phyloP scores from a whole-genome alignment of 2,113 vertebrate genomes.

The Chinchilla lanigera region DNA sequence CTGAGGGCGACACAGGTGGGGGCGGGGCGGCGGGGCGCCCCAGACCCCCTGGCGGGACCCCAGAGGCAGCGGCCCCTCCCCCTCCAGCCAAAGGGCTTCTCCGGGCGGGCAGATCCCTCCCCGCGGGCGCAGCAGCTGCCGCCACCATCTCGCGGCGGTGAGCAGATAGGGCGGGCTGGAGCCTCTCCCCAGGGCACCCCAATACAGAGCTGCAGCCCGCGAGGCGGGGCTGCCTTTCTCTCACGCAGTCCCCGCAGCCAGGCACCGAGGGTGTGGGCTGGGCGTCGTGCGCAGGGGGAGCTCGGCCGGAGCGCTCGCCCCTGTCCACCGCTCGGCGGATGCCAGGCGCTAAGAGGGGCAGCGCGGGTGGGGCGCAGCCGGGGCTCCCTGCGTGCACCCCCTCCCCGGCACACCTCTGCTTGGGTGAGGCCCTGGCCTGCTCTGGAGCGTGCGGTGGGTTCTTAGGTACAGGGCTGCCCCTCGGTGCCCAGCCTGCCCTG shows the following conservation, averaged over 20 bases:
- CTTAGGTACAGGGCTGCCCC: background rate
- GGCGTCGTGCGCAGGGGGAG: background rate
- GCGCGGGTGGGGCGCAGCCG: background rate
- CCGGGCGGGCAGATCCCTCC: background rate
- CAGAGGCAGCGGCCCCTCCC: background rate
- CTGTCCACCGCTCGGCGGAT: background rate
- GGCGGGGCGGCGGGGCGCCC: background rate
- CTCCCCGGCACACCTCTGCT: too few relatives aligned
- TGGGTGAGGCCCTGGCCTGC: background rate
- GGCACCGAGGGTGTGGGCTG: background rate
- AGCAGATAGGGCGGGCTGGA: constrained; percentile 64
- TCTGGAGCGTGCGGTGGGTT: background rate
- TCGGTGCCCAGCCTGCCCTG: background rate
- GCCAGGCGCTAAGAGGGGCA: background rate
- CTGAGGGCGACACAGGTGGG: background rate
- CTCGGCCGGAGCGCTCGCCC: background rate
- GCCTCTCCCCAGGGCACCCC: background rate
- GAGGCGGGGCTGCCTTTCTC: constrained; percentile 1
- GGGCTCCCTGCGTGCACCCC: background rate
- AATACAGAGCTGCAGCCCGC: background rate
- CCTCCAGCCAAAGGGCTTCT: constrained; percentile 52
- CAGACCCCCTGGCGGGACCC: constrained; percentile 30
- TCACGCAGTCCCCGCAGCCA: background rate
- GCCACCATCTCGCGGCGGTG: constrained; percentile 70
- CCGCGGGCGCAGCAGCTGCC: constrained; percentile 65